Conservation (phyloP, 2,797 vertebrate species). For the Nothura maculosa region DNA sequence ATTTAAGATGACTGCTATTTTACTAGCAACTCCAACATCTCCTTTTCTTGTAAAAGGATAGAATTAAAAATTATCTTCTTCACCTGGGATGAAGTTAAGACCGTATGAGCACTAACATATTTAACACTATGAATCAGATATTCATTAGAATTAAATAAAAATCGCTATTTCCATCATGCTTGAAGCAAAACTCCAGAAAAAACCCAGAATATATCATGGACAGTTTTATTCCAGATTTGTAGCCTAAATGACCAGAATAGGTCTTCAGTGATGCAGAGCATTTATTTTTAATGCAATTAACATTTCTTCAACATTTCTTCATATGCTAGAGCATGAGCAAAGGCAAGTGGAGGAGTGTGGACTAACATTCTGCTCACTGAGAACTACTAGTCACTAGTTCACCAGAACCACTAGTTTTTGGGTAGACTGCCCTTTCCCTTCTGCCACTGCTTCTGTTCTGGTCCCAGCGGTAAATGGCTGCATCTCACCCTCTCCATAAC, state of each 20-base stretch:
- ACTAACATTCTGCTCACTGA: not conserved
- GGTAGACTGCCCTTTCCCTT: no score
- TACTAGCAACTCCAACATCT: not conserved
- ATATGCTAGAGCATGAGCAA: not conserved
- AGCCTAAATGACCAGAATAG: not conserved
- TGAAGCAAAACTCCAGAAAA: not conserved
- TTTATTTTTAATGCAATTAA: not conserved
- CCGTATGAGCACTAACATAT: not conserved
- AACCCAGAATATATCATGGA: not conserved
- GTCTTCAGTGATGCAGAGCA: not conserved
- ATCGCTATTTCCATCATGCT: not conserved
- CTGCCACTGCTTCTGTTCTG: not conserved
- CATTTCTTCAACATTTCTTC: not conserved
- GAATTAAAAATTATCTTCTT: not conserved
- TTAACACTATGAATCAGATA: slow-evolving; percentile 16
- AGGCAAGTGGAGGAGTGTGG: not conserved
- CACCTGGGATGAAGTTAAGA: slow-evolving; percentile 2
- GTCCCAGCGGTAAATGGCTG: not conserved
- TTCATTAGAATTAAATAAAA: not conserved
- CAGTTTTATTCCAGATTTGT: not conserved
- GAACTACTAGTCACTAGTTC: not conserved
- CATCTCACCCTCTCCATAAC: not conserved
- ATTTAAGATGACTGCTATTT: slow-evolving; percentile 8
- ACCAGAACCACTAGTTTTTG: not conserved
- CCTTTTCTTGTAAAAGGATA: not conserved